Percentiles rank a stretch among this genome's conserved stretches.
These are phyloP conservation scores for Calosoma granatense DNA, from an alignment of 1,140 invertebrate genomes.

Conservation along the genomic window DNA sequence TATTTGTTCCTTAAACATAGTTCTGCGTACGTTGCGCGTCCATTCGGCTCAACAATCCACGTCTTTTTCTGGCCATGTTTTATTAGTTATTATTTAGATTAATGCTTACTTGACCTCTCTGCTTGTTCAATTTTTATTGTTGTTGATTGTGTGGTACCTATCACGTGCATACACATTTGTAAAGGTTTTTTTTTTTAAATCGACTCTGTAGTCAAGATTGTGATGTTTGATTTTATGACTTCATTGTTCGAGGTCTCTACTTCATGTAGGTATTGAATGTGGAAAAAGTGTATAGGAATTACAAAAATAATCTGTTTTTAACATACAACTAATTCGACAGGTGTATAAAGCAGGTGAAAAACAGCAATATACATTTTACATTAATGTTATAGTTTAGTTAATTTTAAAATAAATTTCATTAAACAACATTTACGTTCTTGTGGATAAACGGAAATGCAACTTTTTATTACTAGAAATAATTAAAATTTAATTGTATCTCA, in stretches of 20 bases:
- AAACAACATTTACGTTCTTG: no score
- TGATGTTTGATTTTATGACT: background rate
- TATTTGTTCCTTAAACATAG: background rate
- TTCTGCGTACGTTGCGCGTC: background rate
- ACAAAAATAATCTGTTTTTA: no score
- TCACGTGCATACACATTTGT: background rate
- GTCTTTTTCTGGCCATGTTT: background rate
- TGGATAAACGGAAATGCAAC: no score
- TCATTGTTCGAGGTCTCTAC: background rate
- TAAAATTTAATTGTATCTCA: no score
- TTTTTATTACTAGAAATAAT: no score
- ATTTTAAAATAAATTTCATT: no score
- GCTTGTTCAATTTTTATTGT: background rate
- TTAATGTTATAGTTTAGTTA: no score
- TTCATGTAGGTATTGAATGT: no score
- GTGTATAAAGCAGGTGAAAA: no score
- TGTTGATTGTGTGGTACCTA: background rate
- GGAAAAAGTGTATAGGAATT: no score
- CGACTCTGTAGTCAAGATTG: background rate
- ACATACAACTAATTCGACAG: no score
- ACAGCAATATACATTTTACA: no score
- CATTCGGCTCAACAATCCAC: background rate
- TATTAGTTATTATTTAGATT: conserved; percentile 7
- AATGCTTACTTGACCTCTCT: background rate
- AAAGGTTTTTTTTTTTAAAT: background rate